Evolutionary conservation across 2,888 invertebrate genomes (phyloP), one percentile per base, ranked within the genome.

Genomic region (Seladonia tumulorum): DNA sequence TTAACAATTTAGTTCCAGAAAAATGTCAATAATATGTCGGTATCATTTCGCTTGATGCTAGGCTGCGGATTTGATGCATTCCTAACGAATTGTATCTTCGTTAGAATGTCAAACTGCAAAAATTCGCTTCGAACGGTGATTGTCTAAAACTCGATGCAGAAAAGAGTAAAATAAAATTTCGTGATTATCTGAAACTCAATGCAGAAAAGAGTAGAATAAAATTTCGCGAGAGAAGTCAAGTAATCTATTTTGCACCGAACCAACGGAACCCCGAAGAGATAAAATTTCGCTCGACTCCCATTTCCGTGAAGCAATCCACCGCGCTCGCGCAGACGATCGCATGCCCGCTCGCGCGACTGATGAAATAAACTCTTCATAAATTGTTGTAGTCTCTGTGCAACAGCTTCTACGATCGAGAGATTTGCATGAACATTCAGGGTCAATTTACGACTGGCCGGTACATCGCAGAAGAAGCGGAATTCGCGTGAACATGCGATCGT

Each of bases 381-480:
- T 66, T 66, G 18, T 35, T 66, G 18, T 35, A 16, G 18, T 66
- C 29, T 35, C 29, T 7, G 66, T 29, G 29, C 66, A 66, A 66
- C 35, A 35, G 29, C 3, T 35, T 66, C 8, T 66, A 35, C 22
- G 35, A 35, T 4, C 29, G 10, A 66, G 66, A 22, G 18, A 66
- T 29, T 35, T 66, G 29, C 66, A 66, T 66, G 35, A 35, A 66
- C 35, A 66, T 66, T 66, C 66, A 29, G 35, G 66, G 35, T 66
- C 39, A 18, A 12, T 68, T 68, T 39, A 42, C 39, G 42, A 68
- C 10, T 22, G 35, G 10, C 10, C 22, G 39, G 68, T 18, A 29
- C 39, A 1, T 3, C 8, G 66, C 18, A 5, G 39, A 42, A 12
- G 10, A 68, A 39, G 39, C 68, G 35, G 39, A 35, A 5, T 68